Conservation (phyloP, 2,113 vertebrate species). For the Tor tambroides region DNA sequence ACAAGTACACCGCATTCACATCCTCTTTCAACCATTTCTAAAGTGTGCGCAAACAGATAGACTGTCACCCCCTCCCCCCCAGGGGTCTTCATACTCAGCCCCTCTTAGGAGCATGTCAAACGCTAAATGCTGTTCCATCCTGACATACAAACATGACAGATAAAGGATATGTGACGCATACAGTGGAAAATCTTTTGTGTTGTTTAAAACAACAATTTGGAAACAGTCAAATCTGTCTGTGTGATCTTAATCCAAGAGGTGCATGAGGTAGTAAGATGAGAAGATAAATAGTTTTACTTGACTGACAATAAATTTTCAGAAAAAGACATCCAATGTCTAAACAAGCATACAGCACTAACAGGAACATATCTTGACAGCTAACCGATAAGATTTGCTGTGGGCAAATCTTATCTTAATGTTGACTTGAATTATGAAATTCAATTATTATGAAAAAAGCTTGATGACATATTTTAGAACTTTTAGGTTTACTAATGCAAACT, state of each 20-base stretch:
- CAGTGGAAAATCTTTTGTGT: neutral
- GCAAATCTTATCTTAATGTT: neutral
- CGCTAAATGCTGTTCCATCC: slow-evolving; percentile 38
- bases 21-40: slow-evolving; percentile 48
- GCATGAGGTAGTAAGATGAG: neutral
- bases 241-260: neutral
- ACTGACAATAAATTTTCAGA: neutral
- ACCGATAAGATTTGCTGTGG: neutral
- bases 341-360: neutral
- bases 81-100: slow-evolving; percentile 60
- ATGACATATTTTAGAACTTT: neutral
- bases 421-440: too few relatives aligned
- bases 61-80: slow-evolving; percentile 44
- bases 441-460: too few relatives aligned
- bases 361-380: neutral
- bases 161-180: slow-evolving; percentile 49
- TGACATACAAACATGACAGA: slow-evolving; percentile 69
- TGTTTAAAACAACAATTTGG: neutral
- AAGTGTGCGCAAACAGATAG: slow-evolving; percentile 28
- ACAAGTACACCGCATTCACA: slow-evolving; percentile 60
- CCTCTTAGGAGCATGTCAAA: slow-evolving; percentile 39
- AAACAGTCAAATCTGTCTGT: neutral
- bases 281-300: neutral
- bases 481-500: neutral
- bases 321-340: neutral